Percentiles rank a stretch among this genome's conserved stretches.
Conservation (phyloP, 1,140 invertebrate genomes). For the Telenomus remus region DNA sequence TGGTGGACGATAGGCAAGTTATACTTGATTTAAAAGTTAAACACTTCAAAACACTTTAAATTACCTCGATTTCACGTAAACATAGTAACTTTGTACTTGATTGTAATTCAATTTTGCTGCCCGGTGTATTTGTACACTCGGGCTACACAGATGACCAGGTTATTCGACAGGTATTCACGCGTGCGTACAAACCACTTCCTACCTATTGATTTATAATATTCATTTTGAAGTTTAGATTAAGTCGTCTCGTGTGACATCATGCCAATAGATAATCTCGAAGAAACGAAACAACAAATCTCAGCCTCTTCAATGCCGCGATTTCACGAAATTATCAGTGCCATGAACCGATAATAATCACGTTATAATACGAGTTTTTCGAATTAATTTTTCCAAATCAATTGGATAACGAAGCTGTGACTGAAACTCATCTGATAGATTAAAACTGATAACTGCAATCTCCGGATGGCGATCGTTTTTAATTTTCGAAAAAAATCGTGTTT, state of each 20-base stretch:
- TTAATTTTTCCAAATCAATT: background rate
- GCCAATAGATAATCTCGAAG: background rate
- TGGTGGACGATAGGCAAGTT: constrained; percentile 40
- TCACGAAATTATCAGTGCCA: too few species aligned
- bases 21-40: constrained; percentile 53
- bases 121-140: constrained; percentile 48
- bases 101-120: constrained; percentile 55
- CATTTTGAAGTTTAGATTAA: constrained; percentile 52
- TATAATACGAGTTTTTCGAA: too few species aligned
- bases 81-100: constrained; percentile 57
- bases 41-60: constrained; percentile 57
- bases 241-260: constrained; percentile 2
- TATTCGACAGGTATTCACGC: constrained; percentile 55
- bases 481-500: too few species aligned
- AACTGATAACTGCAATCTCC: background rate
- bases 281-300: background rate
- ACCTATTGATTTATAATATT: constrained; percentile 56
- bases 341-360: too few species aligned
- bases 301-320: too few species aligned
- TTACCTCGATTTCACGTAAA: constrained; percentile 56
- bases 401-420: too few species aligned
- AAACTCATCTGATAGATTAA: background rate
- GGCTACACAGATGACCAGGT: constrained; percentile 49
- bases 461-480: too few species aligned
- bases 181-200: constrained; percentile 46